phyloP scores from a whole-genome alignment of 2,888 invertebrate species.

The Embidobia sp. region DNA sequence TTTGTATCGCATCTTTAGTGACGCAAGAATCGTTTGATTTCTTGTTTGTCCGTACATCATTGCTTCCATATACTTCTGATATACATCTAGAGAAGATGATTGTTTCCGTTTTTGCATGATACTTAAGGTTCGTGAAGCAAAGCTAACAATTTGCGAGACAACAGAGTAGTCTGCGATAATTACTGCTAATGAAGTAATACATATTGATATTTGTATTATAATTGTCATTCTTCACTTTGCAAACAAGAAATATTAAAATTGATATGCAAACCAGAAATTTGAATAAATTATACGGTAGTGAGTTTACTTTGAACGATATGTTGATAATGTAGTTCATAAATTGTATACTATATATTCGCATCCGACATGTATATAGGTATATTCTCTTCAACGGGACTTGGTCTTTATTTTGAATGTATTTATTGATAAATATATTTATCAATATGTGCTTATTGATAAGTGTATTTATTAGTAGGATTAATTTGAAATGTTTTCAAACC shows the following conservation, averaged over 20 bases:
- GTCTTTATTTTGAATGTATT: no score
- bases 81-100: conserved; percentile 25
- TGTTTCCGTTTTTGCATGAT: conserved; percentile 50
- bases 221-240: conserved; percentile 45
- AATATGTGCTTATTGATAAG: no score
- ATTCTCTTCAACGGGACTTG: no score
- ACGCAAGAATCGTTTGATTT: conserved; percentile 47
- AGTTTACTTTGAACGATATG: conserved; percentile 25
- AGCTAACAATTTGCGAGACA: conserved; percentile 47
- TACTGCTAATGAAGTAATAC: conserved; percentile 60
- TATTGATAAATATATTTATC: no score
- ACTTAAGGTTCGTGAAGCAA: conserved; percentile 5
- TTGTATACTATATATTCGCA: no score
- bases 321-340: conserved; percentile 26
- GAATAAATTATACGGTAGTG: conserved; percentile 44
- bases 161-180: conserved; percentile 55
- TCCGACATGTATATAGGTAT: no score
- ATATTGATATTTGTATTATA: conserved; percentile 57
- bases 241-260: conserved; percentile 49
- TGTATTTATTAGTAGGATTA: no score
- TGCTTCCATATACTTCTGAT: conserved; percentile 41
- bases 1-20: conserved; percentile 47
- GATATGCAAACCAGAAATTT: conserved; percentile 18
- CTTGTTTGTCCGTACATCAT: conserved; percentile 45
- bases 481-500: no score